Percentiles rank a stretch among this genome's conserved stretches.
These are phyloP conservation scores for Cinclus cinclus DNA, from an alignment of 2,113 vertebrate species.

Conservation along the genomic window DNA sequence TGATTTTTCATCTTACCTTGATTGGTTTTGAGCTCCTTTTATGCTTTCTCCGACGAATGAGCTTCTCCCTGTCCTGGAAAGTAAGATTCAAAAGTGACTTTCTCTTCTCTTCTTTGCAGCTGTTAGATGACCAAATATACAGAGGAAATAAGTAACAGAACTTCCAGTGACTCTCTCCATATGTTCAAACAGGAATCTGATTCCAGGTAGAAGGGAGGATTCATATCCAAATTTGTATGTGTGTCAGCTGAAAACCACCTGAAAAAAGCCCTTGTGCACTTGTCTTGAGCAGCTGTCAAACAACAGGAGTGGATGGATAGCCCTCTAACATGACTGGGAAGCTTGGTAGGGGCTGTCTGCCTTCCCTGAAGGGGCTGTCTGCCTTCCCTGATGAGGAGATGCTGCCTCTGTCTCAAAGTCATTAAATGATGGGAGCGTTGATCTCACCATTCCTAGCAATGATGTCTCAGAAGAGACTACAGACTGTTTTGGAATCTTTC, in stretches of 20 bases:
- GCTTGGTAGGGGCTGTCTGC: neutral
- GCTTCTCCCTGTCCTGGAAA: conserved; percentile 93
- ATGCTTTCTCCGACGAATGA: conserved; percentile 92
- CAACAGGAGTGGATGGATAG: neutral
- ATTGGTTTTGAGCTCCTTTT: conserved; percentile 95
- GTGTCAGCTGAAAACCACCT: neutral
- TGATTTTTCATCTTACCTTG: conserved; percentile 80
- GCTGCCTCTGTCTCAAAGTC: neutral
- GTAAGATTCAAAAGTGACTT: conserved; percentile 8
- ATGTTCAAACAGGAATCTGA: neutral
- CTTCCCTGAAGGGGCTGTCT: neutral
- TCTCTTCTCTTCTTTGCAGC: neutral
- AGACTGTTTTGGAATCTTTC: neutral
- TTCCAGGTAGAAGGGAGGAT: neutral
- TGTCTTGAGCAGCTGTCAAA: neutral
- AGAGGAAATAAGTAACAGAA: neutral
- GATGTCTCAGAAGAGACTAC: neutral
- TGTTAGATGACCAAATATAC: neutral
- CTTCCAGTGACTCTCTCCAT: neutral
- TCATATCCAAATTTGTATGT: neutral
- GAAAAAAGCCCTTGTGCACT: neutral
- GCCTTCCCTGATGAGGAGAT: neutral
- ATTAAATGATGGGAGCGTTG: neutral
- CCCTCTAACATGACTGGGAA: neutral
- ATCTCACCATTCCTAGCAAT: neutral